Evolutionary conservation across 64 coral and sea anemone genomes (phyloP).

Genomic region (Actinia tenebrosa): DNA sequence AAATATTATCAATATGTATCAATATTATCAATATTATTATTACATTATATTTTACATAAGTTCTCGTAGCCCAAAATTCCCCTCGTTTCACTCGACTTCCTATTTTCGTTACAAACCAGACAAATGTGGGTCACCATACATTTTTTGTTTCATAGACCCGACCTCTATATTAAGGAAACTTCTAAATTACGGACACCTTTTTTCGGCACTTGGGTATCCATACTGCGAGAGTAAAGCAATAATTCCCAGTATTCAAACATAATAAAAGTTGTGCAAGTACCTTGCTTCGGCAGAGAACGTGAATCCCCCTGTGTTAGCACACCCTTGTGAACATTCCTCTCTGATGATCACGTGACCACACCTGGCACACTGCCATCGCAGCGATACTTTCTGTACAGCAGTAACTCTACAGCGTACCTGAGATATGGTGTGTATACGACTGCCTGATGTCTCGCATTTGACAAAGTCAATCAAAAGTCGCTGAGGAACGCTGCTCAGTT

Average conservation of each 20-base stretch:
- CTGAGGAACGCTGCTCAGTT: constrained; percentile 5
- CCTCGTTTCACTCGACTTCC: neutral
- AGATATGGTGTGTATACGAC: constrained; percentile 59
- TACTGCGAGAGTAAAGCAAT: too few species aligned
- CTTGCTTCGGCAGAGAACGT: constrained; percentile 65
- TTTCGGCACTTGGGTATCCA: too few species aligned
- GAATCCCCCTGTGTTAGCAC: constrained; percentile 31
- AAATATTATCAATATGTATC: neutral
- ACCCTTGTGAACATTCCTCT: constrained; percentile 51
- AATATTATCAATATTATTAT: too few species aligned
- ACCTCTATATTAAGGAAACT: too few species aligned
- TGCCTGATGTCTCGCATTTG: constrained; percentile 41
- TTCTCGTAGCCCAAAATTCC: too few species aligned
- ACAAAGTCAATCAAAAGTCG: constrained; percentile 49
- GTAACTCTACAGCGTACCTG: constrained; percentile 65
- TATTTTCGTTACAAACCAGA: neutral
- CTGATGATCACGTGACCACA: constrained; percentile 56
- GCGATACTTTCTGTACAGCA: constrained; percentile 52
- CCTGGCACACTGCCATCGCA: constrained; percentile 65
- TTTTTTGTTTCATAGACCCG: too few species aligned
- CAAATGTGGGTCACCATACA: too few species aligned
- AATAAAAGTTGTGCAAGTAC: neutral
- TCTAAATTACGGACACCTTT: too few species aligned
- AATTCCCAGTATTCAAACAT: too few species aligned
- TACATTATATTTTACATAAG: too few species aligned